Evolutionary conservation across 2,113 vertebrate species (phyloP).

Genomic region (Lipophrys pholis): DNA sequence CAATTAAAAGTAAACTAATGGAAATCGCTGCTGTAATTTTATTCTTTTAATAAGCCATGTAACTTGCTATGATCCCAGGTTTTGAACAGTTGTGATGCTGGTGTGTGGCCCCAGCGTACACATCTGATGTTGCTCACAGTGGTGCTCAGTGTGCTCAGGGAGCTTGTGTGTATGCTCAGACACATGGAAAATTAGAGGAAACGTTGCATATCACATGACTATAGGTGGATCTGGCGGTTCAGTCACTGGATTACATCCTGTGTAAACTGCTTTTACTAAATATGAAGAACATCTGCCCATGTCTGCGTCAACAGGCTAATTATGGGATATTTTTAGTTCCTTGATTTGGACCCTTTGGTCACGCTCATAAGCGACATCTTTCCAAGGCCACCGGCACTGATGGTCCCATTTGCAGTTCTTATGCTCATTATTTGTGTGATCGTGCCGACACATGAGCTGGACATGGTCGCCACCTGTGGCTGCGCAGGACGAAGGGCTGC

Average conservation of each 20-base stretch:
- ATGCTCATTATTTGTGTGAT: constrained; percentile 19
- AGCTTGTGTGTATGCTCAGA: neutral
- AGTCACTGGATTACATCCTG: neutral
- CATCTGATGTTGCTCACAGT: no score
- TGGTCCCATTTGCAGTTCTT: constrained; percentile 46
- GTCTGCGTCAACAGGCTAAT: constrained; percentile 21
- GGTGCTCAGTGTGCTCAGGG: no score
- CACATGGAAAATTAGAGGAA: no score
- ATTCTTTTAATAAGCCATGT: no score
- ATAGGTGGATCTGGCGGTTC: neutral
- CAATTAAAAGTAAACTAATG: no score
- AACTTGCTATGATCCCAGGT: no score
- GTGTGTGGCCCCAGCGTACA: no score
- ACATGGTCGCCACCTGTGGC: constrained; percentile 29
- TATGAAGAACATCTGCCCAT: constrained; percentile 14
- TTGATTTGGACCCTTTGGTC: constrained; percentile 57
- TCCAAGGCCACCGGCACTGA: constrained; percentile 45
- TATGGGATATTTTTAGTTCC: constrained; percentile 21
- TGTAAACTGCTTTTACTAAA: neutral
- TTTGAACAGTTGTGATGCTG: no score
- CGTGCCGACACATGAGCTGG: neutral
- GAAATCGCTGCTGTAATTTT: no score
- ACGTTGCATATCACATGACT: neutral
- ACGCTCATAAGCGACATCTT: constrained; percentile 35
- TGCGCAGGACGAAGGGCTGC: neutral